Conservation (phyloP, 2,888 invertebrate species). For the Agrotis ipsilon region DNA sequence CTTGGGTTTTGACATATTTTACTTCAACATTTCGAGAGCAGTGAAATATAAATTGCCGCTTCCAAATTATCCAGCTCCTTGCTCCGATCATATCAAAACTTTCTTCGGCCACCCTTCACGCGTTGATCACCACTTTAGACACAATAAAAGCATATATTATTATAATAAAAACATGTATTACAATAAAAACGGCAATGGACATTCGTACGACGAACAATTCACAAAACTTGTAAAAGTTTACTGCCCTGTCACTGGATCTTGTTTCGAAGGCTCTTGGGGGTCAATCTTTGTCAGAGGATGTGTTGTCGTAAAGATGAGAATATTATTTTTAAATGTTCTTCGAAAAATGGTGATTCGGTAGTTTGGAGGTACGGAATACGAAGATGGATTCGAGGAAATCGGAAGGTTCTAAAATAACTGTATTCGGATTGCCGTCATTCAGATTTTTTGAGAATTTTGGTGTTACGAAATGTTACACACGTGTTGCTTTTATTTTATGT, state of each 20-base stretch:
- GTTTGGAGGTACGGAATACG: slow-evolving; percentile 35
- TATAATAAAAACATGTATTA: slow-evolving; percentile 65
- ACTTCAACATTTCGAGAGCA: too few relatives aligned
- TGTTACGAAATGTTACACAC: slow-evolving; percentile 4
- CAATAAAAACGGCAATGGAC: slow-evolving; percentile 58
- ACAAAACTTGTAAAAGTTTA: slow-evolving; percentile 63
- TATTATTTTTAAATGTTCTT: slow-evolving; percentile 57
- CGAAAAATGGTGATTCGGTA: slow-evolving; percentile 45
- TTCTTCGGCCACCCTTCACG: slow-evolving; percentile 67
- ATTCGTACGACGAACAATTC: slow-evolving; percentile 58
- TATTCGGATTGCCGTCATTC: slow-evolving; percentile 15
- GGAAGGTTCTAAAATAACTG: slow-evolving; percentile 44
- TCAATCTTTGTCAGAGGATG: slow-evolving; percentile 47
- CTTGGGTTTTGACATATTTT: too few relatives aligned
- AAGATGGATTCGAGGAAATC: slow-evolving; percentile 54
- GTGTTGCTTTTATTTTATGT: background rate
- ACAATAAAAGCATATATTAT: slow-evolving; percentile 67
- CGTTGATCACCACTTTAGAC: slow-evolving; percentile 66
- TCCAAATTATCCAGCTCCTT: slow-evolving; percentile 28
- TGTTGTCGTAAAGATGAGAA: slow-evolving; percentile 44
- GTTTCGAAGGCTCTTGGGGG: slow-evolving; percentile 43
- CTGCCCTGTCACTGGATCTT: slow-evolving; percentile 42
- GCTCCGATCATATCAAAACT: slow-evolving; percentile 56
- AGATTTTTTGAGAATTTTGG: background rate
- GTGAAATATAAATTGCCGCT: slow-evolving; percentile 19